These are phyloP conservation scores for Aporophyla lueneburgensis DNA, from an alignment of 2,888 invertebrate species.

Conservation along the genomic window DNA sequence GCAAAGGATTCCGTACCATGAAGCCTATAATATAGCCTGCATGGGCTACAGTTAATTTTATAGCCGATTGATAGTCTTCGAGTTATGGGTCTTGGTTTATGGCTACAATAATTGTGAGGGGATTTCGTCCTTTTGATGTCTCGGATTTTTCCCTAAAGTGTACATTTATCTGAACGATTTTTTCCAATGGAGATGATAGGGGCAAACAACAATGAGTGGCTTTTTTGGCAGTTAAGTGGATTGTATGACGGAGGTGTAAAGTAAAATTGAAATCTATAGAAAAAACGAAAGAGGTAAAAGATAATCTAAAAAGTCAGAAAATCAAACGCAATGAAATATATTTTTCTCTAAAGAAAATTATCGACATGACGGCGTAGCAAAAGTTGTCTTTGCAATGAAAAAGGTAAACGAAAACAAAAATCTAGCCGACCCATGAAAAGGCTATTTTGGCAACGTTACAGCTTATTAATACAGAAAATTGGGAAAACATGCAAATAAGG, in stretches of 20 bases:
- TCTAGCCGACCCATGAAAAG: background rate
- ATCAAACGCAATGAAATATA: too few species aligned
- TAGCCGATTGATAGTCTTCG: conserved; percentile 56
- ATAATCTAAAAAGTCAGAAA: background rate
- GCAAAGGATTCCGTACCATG: conserved; percentile 70
- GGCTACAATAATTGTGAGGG: conserved; percentile 48
- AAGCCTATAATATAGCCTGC: conserved; percentile 44
- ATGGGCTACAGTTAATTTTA: conserved; percentile 66
- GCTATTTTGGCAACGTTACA: background rate
- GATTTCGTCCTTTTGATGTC: conserved; percentile 43
- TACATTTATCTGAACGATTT: background rate
- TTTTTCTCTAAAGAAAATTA: background rate
- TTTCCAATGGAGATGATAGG: background rate
- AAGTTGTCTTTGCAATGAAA: background rate
- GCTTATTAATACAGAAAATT: background rate
- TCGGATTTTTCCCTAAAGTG: conserved; percentile 23
- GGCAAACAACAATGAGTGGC: background rate
- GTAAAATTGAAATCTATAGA: background rate
- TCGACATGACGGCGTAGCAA: background rate
- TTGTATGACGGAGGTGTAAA: too few species aligned
- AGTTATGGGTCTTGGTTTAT: conserved; percentile 53
- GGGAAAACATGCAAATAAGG: conserved; percentile 14
- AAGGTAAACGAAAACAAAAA: background rate
- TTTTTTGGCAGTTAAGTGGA: background rate
- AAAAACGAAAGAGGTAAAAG: background rate